phyloP scores from a whole-genome alignment of 37 sponge, comb jelly and placozoan genomes.

The Axinella damicornis region DNA sequence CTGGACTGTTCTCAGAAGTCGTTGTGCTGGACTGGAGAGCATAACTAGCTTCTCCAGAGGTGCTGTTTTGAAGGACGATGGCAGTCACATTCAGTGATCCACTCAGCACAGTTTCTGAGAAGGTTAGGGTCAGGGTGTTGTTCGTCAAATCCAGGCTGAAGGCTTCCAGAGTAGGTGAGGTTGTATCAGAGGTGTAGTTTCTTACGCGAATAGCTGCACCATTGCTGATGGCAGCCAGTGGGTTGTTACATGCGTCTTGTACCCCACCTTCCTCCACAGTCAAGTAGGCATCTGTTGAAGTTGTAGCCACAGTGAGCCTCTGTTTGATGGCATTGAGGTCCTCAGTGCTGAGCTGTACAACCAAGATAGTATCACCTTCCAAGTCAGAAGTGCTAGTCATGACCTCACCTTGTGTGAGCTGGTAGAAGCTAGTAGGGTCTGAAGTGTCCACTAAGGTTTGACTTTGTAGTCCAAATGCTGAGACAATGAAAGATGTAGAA shows the following conservation, averaged over 20 bases:
- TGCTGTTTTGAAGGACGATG: conserved; percentile 51
- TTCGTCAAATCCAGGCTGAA: conserved; percentile 76
- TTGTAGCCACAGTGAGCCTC: conserved; percentile 64
- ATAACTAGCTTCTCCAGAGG: conserved; percentile 22
- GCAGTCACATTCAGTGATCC: conserved; percentile 60
- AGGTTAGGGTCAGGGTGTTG: conserved; percentile 74
- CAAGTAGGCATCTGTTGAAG: conserved; percentile 67
- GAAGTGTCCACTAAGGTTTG: conserved; percentile 1
- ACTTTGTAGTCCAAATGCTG: conserved; percentile 56
- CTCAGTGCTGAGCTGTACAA: conserved; percentile 56
- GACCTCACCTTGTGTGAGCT: conserved; percentile 63
- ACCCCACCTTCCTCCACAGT: conserved; percentile 63
- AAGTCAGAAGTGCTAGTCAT: conserved; percentile 63
- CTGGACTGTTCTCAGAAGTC: conserved; percentile 24
- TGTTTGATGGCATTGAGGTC: conserved; percentile 84
- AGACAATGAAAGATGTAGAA: conserved; percentile 69
- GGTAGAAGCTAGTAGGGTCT: conserved; percentile 18
- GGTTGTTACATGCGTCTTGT: conserved; percentile 57
- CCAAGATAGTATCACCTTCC: conserved; percentile 67
- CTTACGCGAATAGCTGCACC: conserved; percentile 50
- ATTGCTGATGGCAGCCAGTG: conserved; percentile 32
- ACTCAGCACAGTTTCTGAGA: conserved; percentile 85
- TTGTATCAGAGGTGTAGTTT: conserved; percentile 69
- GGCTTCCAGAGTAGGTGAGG: conserved; percentile 51
- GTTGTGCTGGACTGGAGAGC: conserved; percentile 39